phyloP scores from a whole-genome alignment of 2,113 vertebrate genomes.

The Leucosticte australis region DNA sequence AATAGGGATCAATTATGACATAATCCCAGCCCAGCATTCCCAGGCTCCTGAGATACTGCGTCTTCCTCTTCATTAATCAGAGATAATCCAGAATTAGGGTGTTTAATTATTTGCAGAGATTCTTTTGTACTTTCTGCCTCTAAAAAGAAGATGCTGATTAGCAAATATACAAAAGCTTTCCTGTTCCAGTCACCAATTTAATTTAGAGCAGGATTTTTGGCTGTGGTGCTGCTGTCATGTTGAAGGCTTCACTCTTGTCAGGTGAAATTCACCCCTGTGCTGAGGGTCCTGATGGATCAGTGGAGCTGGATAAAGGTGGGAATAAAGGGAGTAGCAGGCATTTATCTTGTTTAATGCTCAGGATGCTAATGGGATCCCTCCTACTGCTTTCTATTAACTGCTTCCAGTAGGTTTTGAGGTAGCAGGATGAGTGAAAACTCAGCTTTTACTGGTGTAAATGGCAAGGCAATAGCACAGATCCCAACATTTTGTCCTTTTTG shows the following conservation, averaged over 20 bases:
- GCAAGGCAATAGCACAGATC: background rate
- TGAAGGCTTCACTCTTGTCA: background rate
- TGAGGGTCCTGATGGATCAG: background rate
- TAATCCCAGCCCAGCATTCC: slow-evolving; percentile 48
- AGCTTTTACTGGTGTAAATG: background rate
- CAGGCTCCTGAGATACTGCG: background rate
- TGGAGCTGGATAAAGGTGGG: background rate
- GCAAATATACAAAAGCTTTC: slow-evolving; percentile 50
- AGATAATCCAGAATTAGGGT: slow-evolving; percentile 63
- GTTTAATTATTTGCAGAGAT: slow-evolving; percentile 64
- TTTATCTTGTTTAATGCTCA: background rate
- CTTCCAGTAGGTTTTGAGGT: background rate
- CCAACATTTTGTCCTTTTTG: background rate
- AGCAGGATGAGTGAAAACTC: background rate
- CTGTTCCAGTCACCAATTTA: background rate
- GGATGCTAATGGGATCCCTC: background rate
- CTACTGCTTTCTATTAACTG: background rate
- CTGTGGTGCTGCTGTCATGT: background rate
- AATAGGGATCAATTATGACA: slow-evolving; percentile 64
- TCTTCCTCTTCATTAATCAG: slow-evolving; percentile 62
- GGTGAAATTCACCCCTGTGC: background rate
- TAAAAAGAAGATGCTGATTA: slow-evolving; percentile 53
- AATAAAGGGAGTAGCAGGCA: background rate
- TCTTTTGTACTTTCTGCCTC: slow-evolving; percentile 49
- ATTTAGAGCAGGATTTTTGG: slow-evolving; percentile 17